Evolutionary conservation across 2,888 invertebrate species (phyloP), one percentile per base, ranked within the genome.

Genomic region (Cenopis cana): DNA sequence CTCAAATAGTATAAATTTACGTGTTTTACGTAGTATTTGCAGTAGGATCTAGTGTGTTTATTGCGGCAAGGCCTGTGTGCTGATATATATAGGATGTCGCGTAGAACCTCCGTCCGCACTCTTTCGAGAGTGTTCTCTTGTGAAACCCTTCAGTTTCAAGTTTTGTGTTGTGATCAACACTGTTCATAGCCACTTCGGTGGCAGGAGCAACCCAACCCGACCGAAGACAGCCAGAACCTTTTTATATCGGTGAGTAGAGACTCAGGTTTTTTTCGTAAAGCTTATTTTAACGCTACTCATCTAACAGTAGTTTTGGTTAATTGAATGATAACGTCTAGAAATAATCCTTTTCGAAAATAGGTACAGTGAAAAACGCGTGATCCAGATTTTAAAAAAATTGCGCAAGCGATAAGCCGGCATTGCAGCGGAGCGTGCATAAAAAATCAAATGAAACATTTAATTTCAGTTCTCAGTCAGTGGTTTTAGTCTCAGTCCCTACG

Each of bases 111-210:
- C 72, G 79, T 77, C 80, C 88, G 86, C 92, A 91, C 92, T 92
- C 92, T 80, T 78, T 79, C 74, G 85, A 85, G 91, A 89, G 92
- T 91, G 91, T 85, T 86, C 76, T 77, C 79, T 77, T 84, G 80
- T 81, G 82, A 66, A 57, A 50, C 84, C 76, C 79, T 77, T 74
- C 88, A 88, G 86, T 86, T 81, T 85, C 89, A 88, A 88, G 87
- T 38, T 24, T 86, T 88, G 89, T 80, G 74, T 83, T 87, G 85
- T 79, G 75, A 68, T 77, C 83, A 82, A 56, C 72, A 74, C 75
- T 75, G 92, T 93, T 93, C 93, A 93, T 92, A 93, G 91, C 86
- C 92, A 92, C 88, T 66, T 76, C 79, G 82, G 92, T 93, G 92
- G 91, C 88, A 74, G 93, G 91, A 92, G 74, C 71, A 74, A 50